phyloP scores from a whole-genome alignment of 1,140 invertebrate species.

The Ips typographus region DNA sequence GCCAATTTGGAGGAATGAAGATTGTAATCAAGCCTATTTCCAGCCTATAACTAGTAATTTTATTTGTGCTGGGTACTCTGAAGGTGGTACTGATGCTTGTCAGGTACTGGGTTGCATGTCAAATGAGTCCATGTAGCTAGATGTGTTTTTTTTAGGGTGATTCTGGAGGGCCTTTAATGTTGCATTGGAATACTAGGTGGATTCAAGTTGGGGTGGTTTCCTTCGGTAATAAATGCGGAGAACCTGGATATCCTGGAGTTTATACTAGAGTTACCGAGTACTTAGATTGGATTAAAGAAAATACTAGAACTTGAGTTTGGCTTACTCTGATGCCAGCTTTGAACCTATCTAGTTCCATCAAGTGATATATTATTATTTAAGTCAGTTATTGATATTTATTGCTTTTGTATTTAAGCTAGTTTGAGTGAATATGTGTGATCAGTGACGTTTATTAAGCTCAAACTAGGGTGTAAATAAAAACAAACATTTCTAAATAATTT shows the following conservation, averaged over 20 bases:
- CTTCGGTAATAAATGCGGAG: slow-evolving; percentile 89
- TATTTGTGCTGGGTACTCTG: slow-evolving; percentile 85
- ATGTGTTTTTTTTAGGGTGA: slow-evolving; percentile 60
- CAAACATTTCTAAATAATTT: slow-evolving; percentile 21
- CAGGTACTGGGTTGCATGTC: slow-evolving; percentile 60
- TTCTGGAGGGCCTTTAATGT: slow-evolving; percentile 83
- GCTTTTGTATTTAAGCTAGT: background rate
- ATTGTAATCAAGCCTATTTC: slow-evolving; percentile 87
- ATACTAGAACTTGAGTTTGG: slow-evolving; percentile 43
- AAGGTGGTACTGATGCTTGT: slow-evolving; percentile 90
- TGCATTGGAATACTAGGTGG: slow-evolving; percentile 73
- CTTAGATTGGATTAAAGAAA: slow-evolving; percentile 61
- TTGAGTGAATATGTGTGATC: slow-evolving; percentile 1
- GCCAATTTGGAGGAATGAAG: slow-evolving; percentile 88
- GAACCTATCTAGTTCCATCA: background rate
- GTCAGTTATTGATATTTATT: slow-evolving; percentile 10
- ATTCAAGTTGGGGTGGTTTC: slow-evolving; percentile 87
- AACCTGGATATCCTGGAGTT: slow-evolving; percentile 82
- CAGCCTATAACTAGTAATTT: slow-evolving; percentile 90
- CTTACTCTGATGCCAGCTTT: background rate
- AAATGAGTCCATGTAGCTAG: background rate
- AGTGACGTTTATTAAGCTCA: background rate
- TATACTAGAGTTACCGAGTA: slow-evolving; percentile 70
- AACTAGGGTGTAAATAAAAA: slow-evolving; percentile 8
- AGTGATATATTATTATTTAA: slow-evolving; percentile 17